These are phyloP conservation scores for Pygathrix nemaeus DNA, from an alignment of 2,113 vertebrate species.

Conservation along the genomic window DNA sequence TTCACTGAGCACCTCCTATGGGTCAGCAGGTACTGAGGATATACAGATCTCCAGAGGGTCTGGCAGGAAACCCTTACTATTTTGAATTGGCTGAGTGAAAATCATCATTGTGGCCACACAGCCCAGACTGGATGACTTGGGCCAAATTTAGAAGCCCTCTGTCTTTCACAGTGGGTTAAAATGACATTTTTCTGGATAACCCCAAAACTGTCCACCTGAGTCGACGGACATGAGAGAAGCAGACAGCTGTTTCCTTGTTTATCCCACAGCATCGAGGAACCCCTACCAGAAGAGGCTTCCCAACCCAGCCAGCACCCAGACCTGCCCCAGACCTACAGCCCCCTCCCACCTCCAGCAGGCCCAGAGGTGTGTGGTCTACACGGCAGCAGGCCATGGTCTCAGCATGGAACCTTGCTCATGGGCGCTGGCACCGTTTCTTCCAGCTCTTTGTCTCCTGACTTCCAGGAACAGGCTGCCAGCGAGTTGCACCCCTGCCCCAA, in stretches of 20 bases:
- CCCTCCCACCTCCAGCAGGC: not conserved
- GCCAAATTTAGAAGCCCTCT: not conserved
- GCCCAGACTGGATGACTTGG: not conserved
- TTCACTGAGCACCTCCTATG: not conserved
- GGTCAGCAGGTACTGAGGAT: not conserved
- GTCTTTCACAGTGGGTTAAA: not conserved
- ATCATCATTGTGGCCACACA: not conserved
- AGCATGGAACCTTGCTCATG: not conserved
- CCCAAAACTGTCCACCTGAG: not conserved
- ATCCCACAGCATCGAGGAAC: not conserved
- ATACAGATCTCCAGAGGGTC: not conserved
- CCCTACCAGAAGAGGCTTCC: not conserved
- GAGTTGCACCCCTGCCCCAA: not conserved
- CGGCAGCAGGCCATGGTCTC: not conserved
- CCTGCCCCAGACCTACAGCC: not conserved
- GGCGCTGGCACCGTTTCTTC: not conserved
- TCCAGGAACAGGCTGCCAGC: not conserved
- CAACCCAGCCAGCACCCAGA: accelerated
- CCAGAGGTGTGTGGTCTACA: not conserved
- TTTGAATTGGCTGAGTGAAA: not conserved
- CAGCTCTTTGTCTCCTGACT: conserved; percentile 15
- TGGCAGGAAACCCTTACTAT: not conserved
- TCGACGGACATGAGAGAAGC: not conserved
- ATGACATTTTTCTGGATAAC: not conserved
- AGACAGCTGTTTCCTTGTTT: not conserved